phyloP scores from a whole-genome alignment of 2,797 vertebrate genomes.

The Tamandua tetradactyla region DNA sequence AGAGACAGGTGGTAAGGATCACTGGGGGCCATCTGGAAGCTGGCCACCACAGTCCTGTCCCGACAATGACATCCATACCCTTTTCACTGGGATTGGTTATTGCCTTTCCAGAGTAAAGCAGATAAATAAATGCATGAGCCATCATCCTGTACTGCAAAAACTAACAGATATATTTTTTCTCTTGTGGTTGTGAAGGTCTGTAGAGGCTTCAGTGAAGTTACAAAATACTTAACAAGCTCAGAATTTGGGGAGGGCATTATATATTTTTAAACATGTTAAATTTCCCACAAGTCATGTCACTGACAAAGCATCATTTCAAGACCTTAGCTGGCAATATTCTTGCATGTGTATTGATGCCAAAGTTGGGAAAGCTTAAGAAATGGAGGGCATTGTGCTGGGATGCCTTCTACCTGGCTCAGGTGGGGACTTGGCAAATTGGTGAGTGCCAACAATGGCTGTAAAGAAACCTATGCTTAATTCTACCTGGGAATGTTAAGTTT shows the following conservation, averaged over 20 bases:
- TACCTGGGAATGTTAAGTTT: not conserved
- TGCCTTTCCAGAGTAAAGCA: not conserved
- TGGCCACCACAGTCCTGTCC: not conserved
- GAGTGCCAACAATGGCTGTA: not conserved
- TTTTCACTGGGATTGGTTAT: not conserved
- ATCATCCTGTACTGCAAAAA: not conserved
- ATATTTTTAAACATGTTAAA: not conserved
- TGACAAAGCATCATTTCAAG: not conserved
- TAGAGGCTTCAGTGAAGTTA: not conserved
- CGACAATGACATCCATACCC: not conserved
- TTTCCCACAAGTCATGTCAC: not conserved
- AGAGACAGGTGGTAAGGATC: not conserved
- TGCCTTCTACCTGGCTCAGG: not conserved
- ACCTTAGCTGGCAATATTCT: not conserved
- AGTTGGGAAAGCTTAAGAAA: not conserved
- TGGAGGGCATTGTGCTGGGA: not conserved
- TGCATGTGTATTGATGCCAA: not conserved
- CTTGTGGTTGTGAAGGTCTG: not conserved
- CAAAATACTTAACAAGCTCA: not conserved
- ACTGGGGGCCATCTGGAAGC: not conserved
- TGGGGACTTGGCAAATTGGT: not conserved
- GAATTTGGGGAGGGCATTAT: not conserved
- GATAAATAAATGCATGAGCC: not conserved
- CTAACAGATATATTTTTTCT: not conserved
- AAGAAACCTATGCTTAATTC: not conserved